Evolutionary conservation across 2,113 vertebrate species (phyloP).

Genomic region (Xyrauchen texanus): DNA sequence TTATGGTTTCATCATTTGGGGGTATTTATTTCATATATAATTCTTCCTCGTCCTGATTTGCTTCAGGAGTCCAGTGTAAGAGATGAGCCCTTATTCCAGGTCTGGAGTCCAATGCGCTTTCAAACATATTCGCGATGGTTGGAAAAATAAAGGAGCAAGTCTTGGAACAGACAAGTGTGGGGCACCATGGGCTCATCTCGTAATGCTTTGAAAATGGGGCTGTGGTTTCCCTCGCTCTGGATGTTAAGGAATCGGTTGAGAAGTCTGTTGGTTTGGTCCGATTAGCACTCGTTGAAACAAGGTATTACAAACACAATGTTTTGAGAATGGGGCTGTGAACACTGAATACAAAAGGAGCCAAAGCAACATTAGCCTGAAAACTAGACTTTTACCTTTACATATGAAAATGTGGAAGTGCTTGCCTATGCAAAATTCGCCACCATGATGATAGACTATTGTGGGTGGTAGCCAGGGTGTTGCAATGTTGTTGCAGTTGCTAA

Average conservation of each 20-base stretch:
- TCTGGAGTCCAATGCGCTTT: conserved; percentile 21
- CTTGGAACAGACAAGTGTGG: not conserved
- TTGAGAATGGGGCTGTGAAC: not conserved
- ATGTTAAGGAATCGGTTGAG: conserved; percentile 26
- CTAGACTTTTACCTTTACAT: not conserved
- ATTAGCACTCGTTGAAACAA: conserved; percentile 32
- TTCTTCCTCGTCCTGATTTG: conserved; percentile 24
- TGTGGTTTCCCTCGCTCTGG: conserved; percentile 6
- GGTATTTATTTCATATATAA: conserved; percentile 28
- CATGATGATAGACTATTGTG: not conserved
- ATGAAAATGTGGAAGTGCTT: not conserved
- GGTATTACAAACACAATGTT: conserved; percentile 18
- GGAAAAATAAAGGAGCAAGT: conserved; percentile 16
- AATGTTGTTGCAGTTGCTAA: not conserved
- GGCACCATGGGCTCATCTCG: conserved; percentile 36
- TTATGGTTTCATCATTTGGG: conserved; percentile 43
- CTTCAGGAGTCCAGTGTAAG: conserved; percentile 26
- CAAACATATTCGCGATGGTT: conserved; percentile 15
- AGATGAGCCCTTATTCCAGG: conserved; percentile 6
- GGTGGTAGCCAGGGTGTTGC: not conserved
- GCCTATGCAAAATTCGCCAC: not conserved
- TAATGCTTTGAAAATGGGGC: conserved; percentile 31
- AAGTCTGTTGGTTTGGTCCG: conserved; percentile 26
- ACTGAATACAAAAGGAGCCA: not conserved
- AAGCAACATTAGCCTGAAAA: not conserved